phyloP scores from a whole-genome alignment of 2,888 invertebrate species.

The Altica lythri region DNA sequence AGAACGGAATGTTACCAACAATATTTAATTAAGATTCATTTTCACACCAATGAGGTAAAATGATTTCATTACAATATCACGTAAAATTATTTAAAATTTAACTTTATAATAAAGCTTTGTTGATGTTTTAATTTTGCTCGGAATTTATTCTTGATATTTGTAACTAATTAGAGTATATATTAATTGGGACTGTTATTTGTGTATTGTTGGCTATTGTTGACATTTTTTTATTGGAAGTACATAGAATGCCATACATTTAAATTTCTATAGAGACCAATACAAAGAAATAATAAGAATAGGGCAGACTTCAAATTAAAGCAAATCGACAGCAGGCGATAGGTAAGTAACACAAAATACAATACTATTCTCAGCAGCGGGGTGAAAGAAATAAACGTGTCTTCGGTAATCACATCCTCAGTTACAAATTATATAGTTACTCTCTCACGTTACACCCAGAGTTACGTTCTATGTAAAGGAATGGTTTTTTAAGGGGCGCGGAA shows the following conservation, averaged over 20 bases:
- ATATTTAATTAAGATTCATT: no score
- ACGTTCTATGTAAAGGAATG: conserved; percentile 34
- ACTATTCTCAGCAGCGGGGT: conserved; percentile 40
- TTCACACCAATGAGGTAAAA: no score
- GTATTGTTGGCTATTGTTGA: no score
- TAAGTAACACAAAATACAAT: conserved; percentile 33
- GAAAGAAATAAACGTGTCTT: conserved; percentile 32
- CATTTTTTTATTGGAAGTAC: no score
- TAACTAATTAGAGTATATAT: no score
- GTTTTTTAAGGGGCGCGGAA: conserved; percentile 52
- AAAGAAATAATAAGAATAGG: conserved; percentile 46
- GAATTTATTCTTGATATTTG: no score
- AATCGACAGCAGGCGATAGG: conserved; percentile 43
- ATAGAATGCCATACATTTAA: conserved; percentile 50
- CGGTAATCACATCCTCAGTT: conserved; percentile 42
- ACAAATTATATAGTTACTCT: conserved; percentile 40
- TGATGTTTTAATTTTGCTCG: no score
- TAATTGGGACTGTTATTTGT: no score
- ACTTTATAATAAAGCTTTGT: no score
- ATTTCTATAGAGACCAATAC: conserved; percentile 50
- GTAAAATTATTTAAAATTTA: no score
- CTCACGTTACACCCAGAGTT: conserved; percentile 36
- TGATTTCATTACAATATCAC: no score
- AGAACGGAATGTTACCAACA: no score
- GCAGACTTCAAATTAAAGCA: conserved; percentile 46